Conservation (phyloP, 1,140 invertebrate genomes). For the Phymastichus coffea region DNA sequence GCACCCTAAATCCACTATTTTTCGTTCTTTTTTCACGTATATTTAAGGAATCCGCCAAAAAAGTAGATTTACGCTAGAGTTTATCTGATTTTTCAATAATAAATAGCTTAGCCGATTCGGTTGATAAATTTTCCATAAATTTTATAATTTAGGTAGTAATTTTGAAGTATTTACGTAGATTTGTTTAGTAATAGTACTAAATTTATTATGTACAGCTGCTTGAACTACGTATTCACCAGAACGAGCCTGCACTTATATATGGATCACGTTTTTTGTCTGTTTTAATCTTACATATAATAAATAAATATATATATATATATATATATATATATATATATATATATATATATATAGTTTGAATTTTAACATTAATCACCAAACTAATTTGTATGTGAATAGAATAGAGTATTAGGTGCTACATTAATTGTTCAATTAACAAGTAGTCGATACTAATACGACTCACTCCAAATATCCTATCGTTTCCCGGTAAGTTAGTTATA, state of each 20-base stretch:
- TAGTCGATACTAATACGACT: constrained; percentile 49
- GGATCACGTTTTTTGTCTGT: constrained; percentile 27
- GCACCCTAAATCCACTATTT: background rate
- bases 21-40: constrained; percentile 6
- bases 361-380: constrained; percentile 15
- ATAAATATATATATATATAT: constrained; percentile 8
- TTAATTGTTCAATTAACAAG: constrained; percentile 45
- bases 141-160: background rate
- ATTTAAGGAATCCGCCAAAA: background rate
- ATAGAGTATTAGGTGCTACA: constrained; percentile 28
- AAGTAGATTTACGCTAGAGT: constrained; percentile 8
- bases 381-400: constrained; percentile 26
- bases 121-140: background rate
- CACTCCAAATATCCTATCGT: constrained; percentile 43
- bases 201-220: constrained; percentile 17
- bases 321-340: constrained; percentile 13
- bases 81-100: background rate
- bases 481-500: constrained; percentile 48
- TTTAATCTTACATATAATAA: background rate
- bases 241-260: constrained; percentile 38
- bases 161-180: constrained; percentile 19
- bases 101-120: background rate
- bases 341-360: too few relatives aligned
- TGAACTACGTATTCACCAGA: constrained; percentile 27
- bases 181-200: background rate